Percentiles rank a stretch among this genome's conserved stretches.
Evolutionary conservation across 1,140 invertebrate genomes (phyloP).

Genomic region (Aleiodes sp.): DNA sequence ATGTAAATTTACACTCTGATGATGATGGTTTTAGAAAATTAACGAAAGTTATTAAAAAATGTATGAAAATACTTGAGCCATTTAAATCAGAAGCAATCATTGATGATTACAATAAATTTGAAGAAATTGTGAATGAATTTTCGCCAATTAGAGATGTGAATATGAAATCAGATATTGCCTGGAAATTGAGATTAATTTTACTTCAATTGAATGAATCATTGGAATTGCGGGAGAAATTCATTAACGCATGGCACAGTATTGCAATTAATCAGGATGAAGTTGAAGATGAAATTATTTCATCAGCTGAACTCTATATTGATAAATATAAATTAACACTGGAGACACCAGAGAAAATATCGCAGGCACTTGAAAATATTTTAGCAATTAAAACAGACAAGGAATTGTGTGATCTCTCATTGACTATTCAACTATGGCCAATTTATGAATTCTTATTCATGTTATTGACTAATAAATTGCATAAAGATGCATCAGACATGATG

Average conservation of each 20-base stretch:
- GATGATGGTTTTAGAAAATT: conserved; percentile 54
- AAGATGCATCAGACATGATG: conserved; percentile 36
- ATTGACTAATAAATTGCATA: conserved; percentile 45
- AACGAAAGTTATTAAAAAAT: conserved; percentile 48
- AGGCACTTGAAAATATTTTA: conserved; percentile 29
- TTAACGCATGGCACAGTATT: conserved; percentile 42
- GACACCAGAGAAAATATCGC: conserved; percentile 20
- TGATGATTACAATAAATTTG: conserved; percentile 31
- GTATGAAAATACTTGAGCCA: conserved; percentile 45
- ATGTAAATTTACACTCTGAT: conserved; percentile 34
- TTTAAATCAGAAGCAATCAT: conserved; percentile 47
- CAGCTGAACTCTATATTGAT: conserved; percentile 26
- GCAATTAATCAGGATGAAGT: conserved; percentile 24
- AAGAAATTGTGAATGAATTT: conserved; percentile 35
- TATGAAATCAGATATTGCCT: conserved; percentile 12
- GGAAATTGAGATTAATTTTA: conserved; percentile 41
- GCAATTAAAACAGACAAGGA: not conserved
- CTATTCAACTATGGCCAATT: conserved; percentile 59
- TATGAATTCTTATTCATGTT: conserved; percentile 58
- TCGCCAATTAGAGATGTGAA: conserved; percentile 34
- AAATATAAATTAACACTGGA: conserved; percentile 33
- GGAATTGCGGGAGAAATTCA: conserved; percentile 32
- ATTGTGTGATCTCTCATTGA: conserved; percentile 18
- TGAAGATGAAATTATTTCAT: not conserved
- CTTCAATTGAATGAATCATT: conserved; percentile 34